Base-by-base conservation (phyloP, 2,113 vertebrate genomes). In the Xiphophorus couchianus region DNA sequence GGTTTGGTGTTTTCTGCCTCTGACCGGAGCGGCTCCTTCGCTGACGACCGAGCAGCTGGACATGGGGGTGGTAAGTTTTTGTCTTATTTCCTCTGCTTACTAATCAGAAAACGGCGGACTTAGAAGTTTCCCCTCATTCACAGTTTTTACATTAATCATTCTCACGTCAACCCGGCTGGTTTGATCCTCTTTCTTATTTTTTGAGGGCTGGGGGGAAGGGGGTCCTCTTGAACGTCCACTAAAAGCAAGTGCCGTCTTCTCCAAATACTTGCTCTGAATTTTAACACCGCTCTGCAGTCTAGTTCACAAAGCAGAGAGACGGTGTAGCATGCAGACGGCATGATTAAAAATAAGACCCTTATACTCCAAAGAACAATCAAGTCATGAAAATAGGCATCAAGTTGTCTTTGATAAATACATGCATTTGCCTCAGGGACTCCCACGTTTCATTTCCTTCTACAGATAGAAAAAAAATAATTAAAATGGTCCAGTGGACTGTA, bases 41-140 rank as follows among this genome's bases (percentile, higher is more conserved):
- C 81, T 87, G 37, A 91, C 90, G 8, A 86, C 93, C 22, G 95
- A 95, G 76, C 95, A 97, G 90, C 91, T 96, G 90, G 95, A 95
- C 91, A 93, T 91, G 30, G 97, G 96, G 91, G 95, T 96, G 94
- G 97, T 97, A 94, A 97, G 97, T 96, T 90, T 74, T n/a, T 27
- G 30, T 60, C 79, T 73, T 51, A 2, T 48, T 70, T 69, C 0
- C 15, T 13, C 30, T 66, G 15, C 13, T 15, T 9, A 12, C 25
- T 27, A 12, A 33, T 35, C 10, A 31, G 19, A 10, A 62, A 9
- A 48, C 14, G 22, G 44, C 7, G 51, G n/a, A 25, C 5, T 62
- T 4, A 10, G 25, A 81, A 84, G 51, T 80, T 77, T 72, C 5
- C 28, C 25, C 28, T 51, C 13, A 63, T 29, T 58, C 35, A n/a